Evolutionary conservation across 1,140 invertebrate genomes (phyloP).

Genomic region (Cherax quadricarinatus): DNA sequence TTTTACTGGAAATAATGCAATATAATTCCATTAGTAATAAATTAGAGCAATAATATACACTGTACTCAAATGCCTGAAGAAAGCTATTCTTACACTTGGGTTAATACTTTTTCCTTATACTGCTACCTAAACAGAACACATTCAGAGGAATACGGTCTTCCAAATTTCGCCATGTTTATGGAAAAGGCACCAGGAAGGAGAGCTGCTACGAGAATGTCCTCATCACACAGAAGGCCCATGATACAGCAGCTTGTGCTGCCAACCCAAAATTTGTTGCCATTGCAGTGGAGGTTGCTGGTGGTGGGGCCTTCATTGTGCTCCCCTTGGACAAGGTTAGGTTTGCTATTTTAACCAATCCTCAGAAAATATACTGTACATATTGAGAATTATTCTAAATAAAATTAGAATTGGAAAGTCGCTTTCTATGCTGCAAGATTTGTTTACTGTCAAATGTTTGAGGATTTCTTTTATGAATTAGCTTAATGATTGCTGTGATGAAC

Average conservation of each 20-base stretch:
- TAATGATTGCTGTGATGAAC: no score
- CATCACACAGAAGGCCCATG: slow-evolving; percentile 89
- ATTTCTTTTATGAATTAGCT: no score
- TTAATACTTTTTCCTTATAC: not conserved
- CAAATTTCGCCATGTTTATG: slow-evolving; percentile 96
- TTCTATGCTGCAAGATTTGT: no score
- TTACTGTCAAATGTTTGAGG: no score
- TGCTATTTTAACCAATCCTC: not conserved
- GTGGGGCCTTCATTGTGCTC: slow-evolving; percentile 93
- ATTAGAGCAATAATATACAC: not conserved
- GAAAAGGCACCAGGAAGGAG: slow-evolving; percentile 90
- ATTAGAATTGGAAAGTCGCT: not conserved
- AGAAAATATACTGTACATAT: not conserved
- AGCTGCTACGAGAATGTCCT: slow-evolving; percentile 95
- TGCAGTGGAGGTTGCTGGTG: slow-evolving; percentile 95
- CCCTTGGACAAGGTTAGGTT: slow-evolving; percentile 89
- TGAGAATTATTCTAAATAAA: not conserved
- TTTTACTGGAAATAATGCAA: no score
- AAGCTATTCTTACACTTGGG: not conserved
- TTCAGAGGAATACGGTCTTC: slow-evolving; percentile 90
- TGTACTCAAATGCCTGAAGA: not conserved
- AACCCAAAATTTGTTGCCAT: slow-evolving; percentile 97
- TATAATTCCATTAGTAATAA: not conserved
- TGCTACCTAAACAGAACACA: slow-evolving; percentile 45
- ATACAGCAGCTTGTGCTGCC: slow-evolving; percentile 80